Evolutionary conservation across 2,113 vertebrate species (phyloP).

Genomic region (Aplodontia rufa): DNA sequence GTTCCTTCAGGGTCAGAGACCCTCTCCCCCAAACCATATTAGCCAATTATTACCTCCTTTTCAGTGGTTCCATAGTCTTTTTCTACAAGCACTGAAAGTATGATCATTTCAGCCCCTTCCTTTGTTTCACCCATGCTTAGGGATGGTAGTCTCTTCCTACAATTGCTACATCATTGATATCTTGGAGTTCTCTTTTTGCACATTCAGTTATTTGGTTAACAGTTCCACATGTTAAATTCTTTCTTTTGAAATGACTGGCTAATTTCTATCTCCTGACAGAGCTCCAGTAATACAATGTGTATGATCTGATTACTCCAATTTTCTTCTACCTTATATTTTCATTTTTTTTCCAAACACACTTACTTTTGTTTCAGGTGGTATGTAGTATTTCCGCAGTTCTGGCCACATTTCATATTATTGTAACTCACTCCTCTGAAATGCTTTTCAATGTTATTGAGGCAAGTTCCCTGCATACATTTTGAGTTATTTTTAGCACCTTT

Average conservation of each 20-base stretch:
- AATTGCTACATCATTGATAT: neutral
- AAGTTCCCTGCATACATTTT: neutral
- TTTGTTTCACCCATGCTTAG: neutral
- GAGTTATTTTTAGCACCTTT: neutral
- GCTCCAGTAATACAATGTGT: neutral
- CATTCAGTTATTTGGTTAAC: neutral
- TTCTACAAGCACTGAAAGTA: too few relatives aligned
- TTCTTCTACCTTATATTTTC: neutral
- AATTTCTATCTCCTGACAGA: neutral
- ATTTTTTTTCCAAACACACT: neutral
- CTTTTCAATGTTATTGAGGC: neutral
- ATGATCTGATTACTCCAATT: neutral
- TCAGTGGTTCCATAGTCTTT: neutral
- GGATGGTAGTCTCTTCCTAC: neutral
- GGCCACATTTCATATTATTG: neutral
- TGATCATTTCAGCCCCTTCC: neutral
- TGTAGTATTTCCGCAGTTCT: neutral
- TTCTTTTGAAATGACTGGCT: neutral
- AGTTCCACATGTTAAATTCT: neutral
- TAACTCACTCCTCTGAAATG: neutral
- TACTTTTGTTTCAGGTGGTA: neutral
- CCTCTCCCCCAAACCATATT: too few relatives aligned
- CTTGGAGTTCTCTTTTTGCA: neutral
- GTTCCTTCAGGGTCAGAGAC: neutral
- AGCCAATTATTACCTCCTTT: neutral